phyloP scores from a whole-genome alignment of 1,140 invertebrate genomes.

The Lepidurus couesii region DNA sequence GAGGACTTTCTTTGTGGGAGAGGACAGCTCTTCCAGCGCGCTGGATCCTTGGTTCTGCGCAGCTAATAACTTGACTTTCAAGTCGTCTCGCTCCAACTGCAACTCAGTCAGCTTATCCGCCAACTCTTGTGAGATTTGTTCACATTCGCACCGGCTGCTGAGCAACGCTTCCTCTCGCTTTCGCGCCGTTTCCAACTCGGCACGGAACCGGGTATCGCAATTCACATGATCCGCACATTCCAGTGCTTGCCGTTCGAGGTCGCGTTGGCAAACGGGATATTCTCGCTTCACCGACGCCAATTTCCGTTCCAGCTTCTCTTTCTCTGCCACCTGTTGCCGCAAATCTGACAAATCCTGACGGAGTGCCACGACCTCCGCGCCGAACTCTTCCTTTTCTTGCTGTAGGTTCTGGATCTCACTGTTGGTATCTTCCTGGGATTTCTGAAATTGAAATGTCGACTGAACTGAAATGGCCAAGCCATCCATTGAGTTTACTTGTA shows the following conservation, averaged over 20 bases:
- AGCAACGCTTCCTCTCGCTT: not conserved
- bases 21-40: not conserved
- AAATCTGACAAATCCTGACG: not conserved
- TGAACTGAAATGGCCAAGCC: too few species aligned
- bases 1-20: not conserved
- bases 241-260: not conserved
- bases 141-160: not conserved
- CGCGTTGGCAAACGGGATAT: not conserved
- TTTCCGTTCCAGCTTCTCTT: not conserved
- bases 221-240: not conserved
- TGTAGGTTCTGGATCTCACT: not conserved
- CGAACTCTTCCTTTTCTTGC: not conserved
- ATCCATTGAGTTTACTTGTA: not conserved
- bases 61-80: not conserved
- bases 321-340: not conserved
- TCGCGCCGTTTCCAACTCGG: not conserved
- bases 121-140: not conserved
- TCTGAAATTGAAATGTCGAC: not conserved
- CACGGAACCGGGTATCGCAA: not conserved
- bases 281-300: not conserved
- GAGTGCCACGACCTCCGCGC: not conserved
- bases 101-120: not conserved
- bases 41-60: not conserved
- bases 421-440: not conserved
- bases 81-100: not conserved